Conservation (phyloP, 2,797 vertebrate species). For the Rhyacichthys aspro region DNA sequence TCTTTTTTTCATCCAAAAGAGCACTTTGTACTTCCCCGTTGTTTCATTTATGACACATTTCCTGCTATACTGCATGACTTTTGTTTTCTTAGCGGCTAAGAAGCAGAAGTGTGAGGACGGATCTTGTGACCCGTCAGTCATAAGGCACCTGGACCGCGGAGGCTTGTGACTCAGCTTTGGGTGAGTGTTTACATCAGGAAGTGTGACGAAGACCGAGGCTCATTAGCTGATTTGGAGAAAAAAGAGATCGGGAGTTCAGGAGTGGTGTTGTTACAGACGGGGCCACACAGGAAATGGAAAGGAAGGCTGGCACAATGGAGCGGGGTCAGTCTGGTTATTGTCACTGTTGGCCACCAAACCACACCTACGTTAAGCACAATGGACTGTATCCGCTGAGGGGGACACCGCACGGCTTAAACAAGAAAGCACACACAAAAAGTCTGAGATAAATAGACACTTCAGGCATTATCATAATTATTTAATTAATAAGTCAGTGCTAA, state of each 20-base stretch:
- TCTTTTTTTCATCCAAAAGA: slow-evolving; percentile 33
- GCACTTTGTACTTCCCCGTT: slow-evolving; percentile 41
- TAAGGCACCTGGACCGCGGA: slow-evolving; percentile 4
- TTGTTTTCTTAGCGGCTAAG: slow-evolving; percentile 48
- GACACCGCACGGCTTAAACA: slow-evolving; percentile 1
- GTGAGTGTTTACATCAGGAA: slow-evolving; percentile 19
- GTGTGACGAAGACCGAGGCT: slow-evolving; percentile 2
- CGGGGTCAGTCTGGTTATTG: slow-evolving; percentile 34
- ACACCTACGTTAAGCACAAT: slow-evolving; percentile 53
- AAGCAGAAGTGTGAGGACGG: slow-evolving; percentile 15
- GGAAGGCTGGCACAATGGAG: slow-evolving; percentile 52
- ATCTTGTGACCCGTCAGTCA: slow-evolving; percentile 45
- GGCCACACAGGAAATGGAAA: slow-evolving; percentile 37
- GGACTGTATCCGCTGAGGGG: slow-evolving; percentile 41
- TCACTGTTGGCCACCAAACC: slow-evolving; percentile 45
- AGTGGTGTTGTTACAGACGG: slow-evolving; percentile 21
- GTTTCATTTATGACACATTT: slow-evolving; percentile 54
- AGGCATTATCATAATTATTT: background rate
- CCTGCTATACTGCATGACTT: slow-evolving; percentile 53
- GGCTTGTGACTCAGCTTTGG: slow-evolving; percentile 18
- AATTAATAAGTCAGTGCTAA: too few relatives aligned
- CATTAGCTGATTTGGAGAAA: slow-evolving; percentile 1
- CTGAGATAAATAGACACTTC: too few relatives aligned
- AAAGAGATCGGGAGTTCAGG: background rate
- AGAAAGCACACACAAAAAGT: slow-evolving; percentile 34